A percentile compares a stretch with the other conserved stretches of the same genome.
These are phyloP conservation scores for Pseudococcus jackbeardsleyi DNA, from an alignment of 2,888 invertebrate genomes.

Conservation along the genomic window DNA sequence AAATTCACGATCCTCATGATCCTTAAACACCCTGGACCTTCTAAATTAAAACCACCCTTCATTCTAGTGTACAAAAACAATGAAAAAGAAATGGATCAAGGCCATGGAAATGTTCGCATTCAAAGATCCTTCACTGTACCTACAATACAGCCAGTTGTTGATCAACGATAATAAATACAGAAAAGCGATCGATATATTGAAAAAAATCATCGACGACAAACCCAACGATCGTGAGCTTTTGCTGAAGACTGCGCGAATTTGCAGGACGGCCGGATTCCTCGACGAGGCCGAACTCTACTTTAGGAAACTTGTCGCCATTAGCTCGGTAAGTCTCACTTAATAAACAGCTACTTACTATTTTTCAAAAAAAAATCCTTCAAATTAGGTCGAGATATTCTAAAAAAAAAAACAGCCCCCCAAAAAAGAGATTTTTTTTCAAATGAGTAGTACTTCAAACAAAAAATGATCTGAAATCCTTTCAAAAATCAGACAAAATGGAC, in stretches of 20 bases:
- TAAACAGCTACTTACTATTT: too few species aligned
- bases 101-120: slow-evolving; percentile 29
- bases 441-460: too few species aligned
- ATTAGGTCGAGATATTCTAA: too few species aligned
- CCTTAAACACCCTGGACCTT: too few species aligned
- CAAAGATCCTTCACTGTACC: slow-evolving; percentile 52
- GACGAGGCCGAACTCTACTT: slow-evolving; percentile 56
- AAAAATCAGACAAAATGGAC: too few species aligned
- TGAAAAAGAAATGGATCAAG: slow-evolving; percentile 34
- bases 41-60: too few species aligned
- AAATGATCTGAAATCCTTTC: too few species aligned
- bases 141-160: slow-evolving; percentile 56
- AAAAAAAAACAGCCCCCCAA: too few species aligned
- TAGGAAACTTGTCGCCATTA: background rate
- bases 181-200: slow-evolving; percentile 46
- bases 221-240: slow-evolving; percentile 39
- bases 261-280: slow-evolving; percentile 55
- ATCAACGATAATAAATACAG: slow-evolving; percentile 51
- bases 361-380: too few species aligned
- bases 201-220: slow-evolving; percentile 31
- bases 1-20: too few species aligned
- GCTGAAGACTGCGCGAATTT: slow-evolving; percentile 51
- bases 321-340: slow-evolving; percentile 7
- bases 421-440: too few species aligned
- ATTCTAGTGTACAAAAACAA: background rate